Base-by-base conservation (phyloP, 2,797 vertebrate species). In the Euphonia xanthogaster region DNA sequence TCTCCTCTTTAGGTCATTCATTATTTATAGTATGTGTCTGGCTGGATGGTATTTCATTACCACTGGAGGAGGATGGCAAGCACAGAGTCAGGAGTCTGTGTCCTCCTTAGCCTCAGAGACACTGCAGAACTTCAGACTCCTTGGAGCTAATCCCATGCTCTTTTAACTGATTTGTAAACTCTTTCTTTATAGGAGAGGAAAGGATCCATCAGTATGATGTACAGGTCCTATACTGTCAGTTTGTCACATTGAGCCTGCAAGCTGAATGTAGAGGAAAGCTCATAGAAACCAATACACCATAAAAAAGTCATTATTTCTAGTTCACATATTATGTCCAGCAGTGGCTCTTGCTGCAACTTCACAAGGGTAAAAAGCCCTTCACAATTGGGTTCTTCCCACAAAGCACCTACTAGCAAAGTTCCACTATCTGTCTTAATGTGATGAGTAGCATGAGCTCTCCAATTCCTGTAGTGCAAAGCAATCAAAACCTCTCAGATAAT, bases 1-100 rank as follows among this genome's bases (percentile, higher is more conserved):
- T 75, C 82, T 95, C 72, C 23, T 93, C 73, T 86, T 88, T 35
- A 80, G 82, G 85, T 80, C 57, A 86, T 72, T 68, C 65, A 66
- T 90, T 95, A 94, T 93, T 94, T 94, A 80, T 42, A 80, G 50
- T 33, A 48, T 13, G 13, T 80, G 62, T 55, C 79, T 94, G 85
- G 39, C 39, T 93, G 28, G 31, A 37, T 42, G 50, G 55, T 94
- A 83, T 94, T 91, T 88, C 88, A 61, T 86, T 90, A 44, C 47
- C 5, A 20, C 57, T 88, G 85, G 61, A 95, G 85, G 78, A 94
- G 65, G 55, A 89, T 62, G 35, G 37, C 57, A 85, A 90, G 83
- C 40, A 55, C 28, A 65, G 50, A 57, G 28, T 45, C 4, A 4
- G 42, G 24, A 74, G 55, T 88, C 65, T 40, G 10, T 20, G 19